These are phyloP conservation scores for Solen grandis DNA, from an alignment of 1,140 invertebrate genomes.

Conservation along the genomic window DNA sequence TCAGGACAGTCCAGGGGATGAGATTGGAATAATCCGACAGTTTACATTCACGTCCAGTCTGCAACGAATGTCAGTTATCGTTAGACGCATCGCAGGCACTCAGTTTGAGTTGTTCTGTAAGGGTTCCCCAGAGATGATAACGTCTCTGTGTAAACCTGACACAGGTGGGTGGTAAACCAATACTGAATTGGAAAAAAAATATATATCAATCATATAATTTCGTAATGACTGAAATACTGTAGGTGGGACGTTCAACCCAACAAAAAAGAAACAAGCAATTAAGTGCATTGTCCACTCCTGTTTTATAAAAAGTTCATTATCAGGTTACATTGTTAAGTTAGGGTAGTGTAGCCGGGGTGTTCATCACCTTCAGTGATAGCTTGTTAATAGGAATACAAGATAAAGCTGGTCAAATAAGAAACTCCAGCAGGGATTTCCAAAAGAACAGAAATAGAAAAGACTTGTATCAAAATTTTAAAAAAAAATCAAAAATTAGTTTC, in stretches of 20 bases:
- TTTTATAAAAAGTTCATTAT: background rate
- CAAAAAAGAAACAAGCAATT: background rate
- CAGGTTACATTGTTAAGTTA: too few relatives aligned
- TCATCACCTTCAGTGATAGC: too few relatives aligned
- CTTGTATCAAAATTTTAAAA: too few relatives aligned
- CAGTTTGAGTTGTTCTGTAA: constrained; percentile 92
- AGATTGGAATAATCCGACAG: constrained; percentile 92
- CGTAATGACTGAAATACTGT: background rate
- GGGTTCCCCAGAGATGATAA: constrained; percentile 96
- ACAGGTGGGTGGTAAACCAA: constrained; percentile 82
- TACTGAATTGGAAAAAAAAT: background rate
- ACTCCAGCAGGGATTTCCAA: too few relatives aligned
- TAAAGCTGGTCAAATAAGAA: too few relatives aligned
- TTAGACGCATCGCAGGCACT: constrained; percentile 84
- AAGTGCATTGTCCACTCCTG: background rate
- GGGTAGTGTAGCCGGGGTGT: too few relatives aligned
- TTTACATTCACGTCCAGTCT: constrained; percentile 95
- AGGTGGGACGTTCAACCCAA: too few relatives aligned
- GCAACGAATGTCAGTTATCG: constrained; percentile 96
- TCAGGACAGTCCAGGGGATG: constrained; percentile 42
- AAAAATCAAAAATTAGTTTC: too few relatives aligned
- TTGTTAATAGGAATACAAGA: too few relatives aligned
- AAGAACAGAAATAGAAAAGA: too few relatives aligned
- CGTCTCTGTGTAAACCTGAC: constrained; percentile 84
- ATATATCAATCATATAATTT: background rate